phyloP scores from a whole-genome alignment of 2,888 invertebrate species.

The Polymixis flavicincta region DNA sequence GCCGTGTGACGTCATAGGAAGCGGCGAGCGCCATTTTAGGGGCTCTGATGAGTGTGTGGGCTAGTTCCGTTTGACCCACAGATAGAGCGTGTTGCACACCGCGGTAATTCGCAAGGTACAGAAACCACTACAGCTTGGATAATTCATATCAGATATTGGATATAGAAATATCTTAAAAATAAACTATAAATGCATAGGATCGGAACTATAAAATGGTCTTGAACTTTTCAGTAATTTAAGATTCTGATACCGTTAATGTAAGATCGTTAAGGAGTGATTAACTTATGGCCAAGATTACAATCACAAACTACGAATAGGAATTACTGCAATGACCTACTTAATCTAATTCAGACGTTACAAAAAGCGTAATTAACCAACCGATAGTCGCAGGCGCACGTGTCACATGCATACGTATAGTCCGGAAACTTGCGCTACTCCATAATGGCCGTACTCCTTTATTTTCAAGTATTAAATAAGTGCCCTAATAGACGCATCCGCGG shows the following conservation, averaged over 20 bases:
- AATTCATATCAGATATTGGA: neutral
- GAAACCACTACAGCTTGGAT: neutral
- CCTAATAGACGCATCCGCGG: constrained; percentile 81
- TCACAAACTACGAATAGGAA: neutral
- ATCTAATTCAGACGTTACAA: constrained; percentile 1
- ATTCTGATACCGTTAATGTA: neutral
- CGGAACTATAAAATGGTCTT: neutral
- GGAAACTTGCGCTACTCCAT: constrained; percentile 73
- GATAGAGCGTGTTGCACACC: constrained; percentile 49
- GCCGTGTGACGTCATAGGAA: constrained; percentile 67
- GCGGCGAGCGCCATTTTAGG: constrained; percentile 66
- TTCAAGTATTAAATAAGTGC: constrained; percentile 83
- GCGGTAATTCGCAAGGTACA: neutral
- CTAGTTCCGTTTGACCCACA: constrained; percentile 70
- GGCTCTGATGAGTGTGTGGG: constrained; percentile 70
- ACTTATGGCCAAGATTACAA: constrained; percentile 16
- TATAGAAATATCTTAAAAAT: neutral
- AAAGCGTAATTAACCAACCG: constrained; percentile 23
- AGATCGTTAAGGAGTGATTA: constrained; percentile 1
- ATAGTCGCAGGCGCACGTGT: constrained; percentile 60
- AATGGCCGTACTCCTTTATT: constrained; percentile 77
- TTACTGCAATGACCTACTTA: constrained; percentile 27
- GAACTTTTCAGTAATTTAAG: neutral
- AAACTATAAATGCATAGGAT: neutral
- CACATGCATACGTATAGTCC: constrained; percentile 65